phyloP scores from a whole-genome alignment of 2,113 vertebrate species.

The Notarius quadriscutis region DNA sequence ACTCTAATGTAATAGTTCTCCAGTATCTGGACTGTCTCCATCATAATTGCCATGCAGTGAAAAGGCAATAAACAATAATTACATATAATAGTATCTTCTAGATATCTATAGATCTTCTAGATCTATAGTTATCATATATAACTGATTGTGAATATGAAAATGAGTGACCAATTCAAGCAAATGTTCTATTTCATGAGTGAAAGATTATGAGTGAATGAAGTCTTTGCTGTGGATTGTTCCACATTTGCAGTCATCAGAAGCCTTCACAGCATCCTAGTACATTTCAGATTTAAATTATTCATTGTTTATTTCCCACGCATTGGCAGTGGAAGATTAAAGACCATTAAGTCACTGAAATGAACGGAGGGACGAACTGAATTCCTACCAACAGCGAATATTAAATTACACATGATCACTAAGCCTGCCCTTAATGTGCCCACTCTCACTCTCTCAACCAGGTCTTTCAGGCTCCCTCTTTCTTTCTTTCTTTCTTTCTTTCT shows the following conservation, averaged over 20 bases:
- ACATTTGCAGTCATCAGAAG: conserved; percentile 12
- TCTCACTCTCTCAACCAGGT: conserved; percentile 9
- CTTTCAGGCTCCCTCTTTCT: conserved; percentile 26
- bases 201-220: conserved; percentile 8
- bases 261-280: conserved; percentile 23
- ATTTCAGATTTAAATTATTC: conserved; percentile 28
- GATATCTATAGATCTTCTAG: not conserved
- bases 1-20: not conserved
- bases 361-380: not conserved
- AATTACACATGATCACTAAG: conserved; percentile 21
- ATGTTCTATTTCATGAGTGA: not conserved
- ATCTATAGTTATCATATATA: conserved; percentile 3
- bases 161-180: not conserved
- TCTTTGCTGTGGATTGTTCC: not conserved
- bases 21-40: not conserved
- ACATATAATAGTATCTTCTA: not conserved
- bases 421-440: conserved; percentile 7
- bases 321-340: conserved; percentile 13
- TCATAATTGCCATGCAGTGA: not conserved
- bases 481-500: conserved; percentile 49
- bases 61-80: not conserved
- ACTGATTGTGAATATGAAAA: not conserved
- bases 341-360: conserved; percentile 24
- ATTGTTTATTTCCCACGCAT: conserved; percentile 26
- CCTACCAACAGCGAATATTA: not conserved